Percentiles rank a stretch among this genome's conserved stretches.
phyloP scores from a whole-genome alignment of 2,888 invertebrate species.

The Scelioninae gen. 1 region DNA sequence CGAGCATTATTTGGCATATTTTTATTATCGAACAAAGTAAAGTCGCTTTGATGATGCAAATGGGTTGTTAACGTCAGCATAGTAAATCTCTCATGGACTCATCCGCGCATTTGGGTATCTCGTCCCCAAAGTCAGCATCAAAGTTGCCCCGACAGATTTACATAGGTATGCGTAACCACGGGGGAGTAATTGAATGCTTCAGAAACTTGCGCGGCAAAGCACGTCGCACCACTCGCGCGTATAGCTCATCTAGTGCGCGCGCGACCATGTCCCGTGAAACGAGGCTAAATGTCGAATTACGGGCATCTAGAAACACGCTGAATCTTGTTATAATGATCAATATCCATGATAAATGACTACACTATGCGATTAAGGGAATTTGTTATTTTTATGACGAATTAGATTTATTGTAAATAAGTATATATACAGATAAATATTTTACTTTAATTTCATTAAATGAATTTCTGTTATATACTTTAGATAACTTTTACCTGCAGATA shows the following conservation, averaged over 20 bases:
- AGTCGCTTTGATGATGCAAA: slow-evolving; percentile 58
- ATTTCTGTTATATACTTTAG: no score
- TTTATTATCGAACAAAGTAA: slow-evolving; percentile 32
- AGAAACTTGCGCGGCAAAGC: slow-evolving; percentile 48
- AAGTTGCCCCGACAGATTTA: slow-evolving; percentile 67
- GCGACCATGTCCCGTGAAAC: slow-evolving; percentile 57
- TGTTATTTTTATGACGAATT: slow-evolving; percentile 8
- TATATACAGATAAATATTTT: no score
- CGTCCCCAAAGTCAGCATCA: slow-evolving; percentile 62
- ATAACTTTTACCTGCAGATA: no score
- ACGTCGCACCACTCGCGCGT: slow-evolving; percentile 32
- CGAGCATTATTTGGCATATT: no score
- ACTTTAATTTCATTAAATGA: no score
- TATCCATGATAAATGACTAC: slow-evolving; percentile 41
- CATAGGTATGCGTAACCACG: slow-evolving; percentile 51
- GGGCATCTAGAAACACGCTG: slow-evolving; percentile 30
- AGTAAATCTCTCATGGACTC: slow-evolving; percentile 58
- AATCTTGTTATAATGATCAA: slow-evolving; percentile 53
- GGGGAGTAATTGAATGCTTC: slow-evolving; percentile 64
- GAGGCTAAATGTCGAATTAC: slow-evolving; percentile 62
- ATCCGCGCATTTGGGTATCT: slow-evolving; percentile 23
- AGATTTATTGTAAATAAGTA: not conserved
- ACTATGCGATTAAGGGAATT: not conserved
- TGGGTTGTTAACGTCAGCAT: slow-evolving; percentile 60
- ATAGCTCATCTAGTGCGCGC: slow-evolving; percentile 30